Evolutionary conservation across 2,888 invertebrate species (phyloP).

Genomic region (Mystacides longicornis): DNA sequence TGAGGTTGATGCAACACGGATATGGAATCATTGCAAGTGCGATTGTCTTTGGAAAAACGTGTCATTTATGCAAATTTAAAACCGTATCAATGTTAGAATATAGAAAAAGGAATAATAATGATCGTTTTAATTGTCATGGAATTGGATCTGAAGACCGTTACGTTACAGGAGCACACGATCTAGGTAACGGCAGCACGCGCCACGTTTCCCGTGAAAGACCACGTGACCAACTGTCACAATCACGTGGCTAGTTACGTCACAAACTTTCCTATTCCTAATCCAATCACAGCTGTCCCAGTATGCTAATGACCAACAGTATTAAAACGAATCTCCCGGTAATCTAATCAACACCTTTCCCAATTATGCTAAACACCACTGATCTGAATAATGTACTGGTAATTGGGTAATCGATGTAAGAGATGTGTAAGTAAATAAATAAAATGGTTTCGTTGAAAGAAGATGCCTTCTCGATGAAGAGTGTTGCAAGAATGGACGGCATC

Average conservation of each 20-base stretch:
- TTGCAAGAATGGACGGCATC: constrained; percentile 25
- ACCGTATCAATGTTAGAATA: not conserved
- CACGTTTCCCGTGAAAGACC: constrained; percentile 10
- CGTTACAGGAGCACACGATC: constrained; percentile 8
- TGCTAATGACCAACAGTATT: not conserved
- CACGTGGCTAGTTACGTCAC: constrained; percentile 19
- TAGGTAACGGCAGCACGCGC: constrained; percentile 11
- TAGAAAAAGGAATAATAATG: not conserved
- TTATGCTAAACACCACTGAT: constrained; percentile 8
- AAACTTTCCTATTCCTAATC: not conserved
- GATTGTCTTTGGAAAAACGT: too few species aligned
- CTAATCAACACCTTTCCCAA: not conserved
- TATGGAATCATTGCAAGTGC: too few species aligned
- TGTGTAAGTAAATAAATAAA: not conserved
- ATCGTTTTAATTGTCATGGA: not conserved
- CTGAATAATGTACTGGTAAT: too few species aligned
- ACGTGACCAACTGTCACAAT: constrained; percentile 18
- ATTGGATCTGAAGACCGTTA: constrained; percentile 1
- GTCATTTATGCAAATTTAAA: not conserved
- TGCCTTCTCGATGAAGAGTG: constrained; percentile 20
- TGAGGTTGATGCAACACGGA: too few species aligned
- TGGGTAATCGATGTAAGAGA: not conserved
- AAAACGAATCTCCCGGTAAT: not conserved
- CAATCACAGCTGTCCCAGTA: not conserved
- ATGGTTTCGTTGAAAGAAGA: constrained; percentile 8